Evolutionary conservation across 2,888 invertebrate species (phyloP), one percentile per base, ranked within the genome.

Genomic region (Zygothrica quintamaculata): DNA sequence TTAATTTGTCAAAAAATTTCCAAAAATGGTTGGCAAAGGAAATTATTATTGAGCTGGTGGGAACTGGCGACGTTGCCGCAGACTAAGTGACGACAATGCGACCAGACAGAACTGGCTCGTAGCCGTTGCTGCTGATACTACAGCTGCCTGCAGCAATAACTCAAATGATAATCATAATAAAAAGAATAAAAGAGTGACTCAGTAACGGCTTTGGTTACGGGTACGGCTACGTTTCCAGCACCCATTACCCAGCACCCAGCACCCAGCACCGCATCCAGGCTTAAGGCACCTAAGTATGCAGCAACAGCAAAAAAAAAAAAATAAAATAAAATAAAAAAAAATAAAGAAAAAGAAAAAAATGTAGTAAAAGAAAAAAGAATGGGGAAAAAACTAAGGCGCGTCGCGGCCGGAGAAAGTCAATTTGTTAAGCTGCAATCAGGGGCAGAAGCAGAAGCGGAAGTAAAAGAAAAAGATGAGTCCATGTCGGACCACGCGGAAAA

Each of bases 91-190:
- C 79, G 77, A 84, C 81, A 81, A 74, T 66, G 72, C 61, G 61
- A 57, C 72, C 84, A 84, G 80, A 79, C 77, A 66, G 68, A 55
- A 71, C 44, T 12, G 29, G 43, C 48, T 39, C 31, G 7, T n/a
- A 8, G 39, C 37, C 12, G 43, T 13, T 22, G 42, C 36, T 33
- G 3, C 60, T 58, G 70, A 74, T 61, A 55, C 65, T 74, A 72
- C 74, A 77, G 57, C 72, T 78, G 81, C 74, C 81, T 72, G 81
- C 81, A 81, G 84, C 82, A 77, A 82, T 82, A 84, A 82, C 75
- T 82, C 84, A 81, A 84, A 74, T 79, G 74, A 84, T 81, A 81
- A 81, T 81, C 81, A 81, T 77, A 81, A 84, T 70, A 84, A 84
- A 78, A 78, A 57, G 65, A 67, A 56, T 29, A 48, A 39, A 59